Evolutionary conservation across 1,140 invertebrate genomes (phyloP), one percentile per base, ranked within the genome.

Genomic region (Yoshiicerus persimilis): DNA sequence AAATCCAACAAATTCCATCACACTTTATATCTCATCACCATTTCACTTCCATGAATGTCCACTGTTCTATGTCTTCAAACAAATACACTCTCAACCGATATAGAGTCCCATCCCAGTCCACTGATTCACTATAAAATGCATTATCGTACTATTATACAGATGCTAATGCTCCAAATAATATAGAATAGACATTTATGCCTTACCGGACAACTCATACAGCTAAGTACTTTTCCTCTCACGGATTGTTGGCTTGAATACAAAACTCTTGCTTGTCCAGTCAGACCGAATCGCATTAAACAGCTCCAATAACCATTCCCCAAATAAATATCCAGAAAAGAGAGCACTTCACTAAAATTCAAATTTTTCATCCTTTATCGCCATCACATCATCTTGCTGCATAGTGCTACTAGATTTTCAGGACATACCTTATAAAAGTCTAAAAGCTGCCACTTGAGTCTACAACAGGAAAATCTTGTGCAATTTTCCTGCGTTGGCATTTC

Each of bases 1-100:
- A 87, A 77, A 77, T 87, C 39, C 70, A 83, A 56, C 75, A 83
- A 77, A 87, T 87, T 87, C 86, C 86, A 80, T 87, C 86, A 87
- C 86, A 77, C 86, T 87, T 83, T 87, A 5, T 80, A 77, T 75
- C 34, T 66, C 62, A 64, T 64, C 62, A 11, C 0, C 62, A 64
- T 64, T 64, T 64, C 64, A 70, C 30, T 30, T 30, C 66, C 16
- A 2, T n/a, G n/a, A n/a, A n/a, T 70, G 27, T 32, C 66, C 27
- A 70, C 66, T 70, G 5, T 20, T 11, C 41, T 20, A 10, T 47
- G 2, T 47, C 41, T 47, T 16, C 25, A 30, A 9, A 56, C 0
- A 11, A 70, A 25, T 66, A 70, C 64, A 30, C 11, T 27, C 27
- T 25, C 62, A n/a, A 9, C 4, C 62, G n/a, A n/a, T n/a, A 25